Base-by-base conservation (phyloP, 1,140 invertebrate species). In the Cotesia vestalis region DNA sequence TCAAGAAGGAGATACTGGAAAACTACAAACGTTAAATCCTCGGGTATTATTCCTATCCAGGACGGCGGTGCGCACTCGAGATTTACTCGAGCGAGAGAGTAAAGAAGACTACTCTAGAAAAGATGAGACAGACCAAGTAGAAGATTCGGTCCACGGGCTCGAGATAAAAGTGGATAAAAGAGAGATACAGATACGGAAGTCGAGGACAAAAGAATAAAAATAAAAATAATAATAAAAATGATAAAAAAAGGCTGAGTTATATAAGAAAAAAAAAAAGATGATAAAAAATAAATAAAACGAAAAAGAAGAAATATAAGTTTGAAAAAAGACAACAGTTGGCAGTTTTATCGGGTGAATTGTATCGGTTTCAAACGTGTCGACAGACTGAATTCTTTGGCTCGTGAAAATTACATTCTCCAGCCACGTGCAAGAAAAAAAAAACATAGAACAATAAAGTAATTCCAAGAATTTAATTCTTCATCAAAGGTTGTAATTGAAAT, bases 401-500 rank as follows among this genome's bases (percentile, higher is more conserved):
- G 71, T 76, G 76, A 78, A 83, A 83, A 84, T 84, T 84, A 82
- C 79, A 84, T 83, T 84, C 77, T 76, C 75, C 71, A 74, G 72
- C 34, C 8, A 12, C 35, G 14, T 55, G 66, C 61, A 51, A 35
- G 69, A 61, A 38, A 38, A 14, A 55, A 27, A 64, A 57, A 38
- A 53, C 17, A 12, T 5, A 36, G n/a, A 51, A 57, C 55, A 71
- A 71, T 53, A 6, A 55, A 46, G 46, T 46, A 51, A 74, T 74
- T 76, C 71, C 40, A 46, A 11, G 40, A 46, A 46, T 46, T 46
- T 8, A 46, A 46, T 46, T 46, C 40, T 46, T 46, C 40, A 46
- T 46, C 40, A 46, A 46, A 46, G 40, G 40, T 46, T 11, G 11
- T 46, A 6, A 46, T 46, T 11, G 11, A 46, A 46, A 46, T 46